Evolutionary conservation across 2,888 invertebrate genomes (phyloP).

Genomic region (Pheosia tremula): DNA sequence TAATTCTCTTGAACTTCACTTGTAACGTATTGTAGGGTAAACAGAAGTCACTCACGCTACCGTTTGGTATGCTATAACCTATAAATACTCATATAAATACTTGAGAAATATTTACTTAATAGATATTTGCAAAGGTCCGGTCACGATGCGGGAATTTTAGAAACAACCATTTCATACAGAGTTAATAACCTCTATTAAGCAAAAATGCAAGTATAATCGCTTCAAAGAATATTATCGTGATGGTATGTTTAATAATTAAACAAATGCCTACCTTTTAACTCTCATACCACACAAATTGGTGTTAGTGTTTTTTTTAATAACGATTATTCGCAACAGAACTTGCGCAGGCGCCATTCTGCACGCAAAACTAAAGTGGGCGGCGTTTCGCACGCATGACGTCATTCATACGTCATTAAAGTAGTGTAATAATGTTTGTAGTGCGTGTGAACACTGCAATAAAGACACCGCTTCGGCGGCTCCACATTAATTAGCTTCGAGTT

Average conservation of each 20-base stretch:
- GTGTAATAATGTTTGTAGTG: neutral
- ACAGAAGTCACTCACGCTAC: too few relatives aligned
- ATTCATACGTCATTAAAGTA: neutral
- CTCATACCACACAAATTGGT: neutral
- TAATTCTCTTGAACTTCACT: too few relatives aligned
- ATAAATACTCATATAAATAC: too few relatives aligned
- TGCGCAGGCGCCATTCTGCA: neutral
- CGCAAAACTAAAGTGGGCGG: neutral
- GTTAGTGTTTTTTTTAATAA: neutral
- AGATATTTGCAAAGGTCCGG: too few relatives aligned
- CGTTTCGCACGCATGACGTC: neutral
- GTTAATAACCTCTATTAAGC: too few relatives aligned
- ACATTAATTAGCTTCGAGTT: neutral
- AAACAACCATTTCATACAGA: too few relatives aligned
- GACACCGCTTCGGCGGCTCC: neutral
- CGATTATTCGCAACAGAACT: neutral
- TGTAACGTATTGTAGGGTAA: too few relatives aligned
- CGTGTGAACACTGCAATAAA: neutral
- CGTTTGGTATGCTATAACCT: too few relatives aligned
- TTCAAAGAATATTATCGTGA: neutral
- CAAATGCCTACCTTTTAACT: neutral
- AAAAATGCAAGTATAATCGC: neutral
- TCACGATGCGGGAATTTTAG: too few relatives aligned
- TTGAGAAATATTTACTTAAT: too few relatives aligned
- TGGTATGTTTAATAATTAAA: neutral